Percentiles rank a stretch among this genome's conserved stretches.
Conservation (phyloP, 2,113 vertebrate species). For the Cariama cristata region DNA sequence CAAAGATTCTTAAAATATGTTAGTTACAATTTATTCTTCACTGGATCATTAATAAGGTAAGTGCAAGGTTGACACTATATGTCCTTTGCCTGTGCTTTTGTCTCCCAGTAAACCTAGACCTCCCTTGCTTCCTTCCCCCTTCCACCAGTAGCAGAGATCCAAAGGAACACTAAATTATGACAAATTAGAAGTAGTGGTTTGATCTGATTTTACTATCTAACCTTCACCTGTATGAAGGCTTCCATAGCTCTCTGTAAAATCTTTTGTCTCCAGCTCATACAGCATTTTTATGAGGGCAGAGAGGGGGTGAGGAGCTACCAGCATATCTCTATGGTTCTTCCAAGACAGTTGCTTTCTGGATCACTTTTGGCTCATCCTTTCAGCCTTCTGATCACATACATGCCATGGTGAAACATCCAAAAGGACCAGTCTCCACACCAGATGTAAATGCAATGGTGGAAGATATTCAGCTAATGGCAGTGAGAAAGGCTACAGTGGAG, state of each 20-base stretch:
- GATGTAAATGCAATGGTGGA: not conserved
- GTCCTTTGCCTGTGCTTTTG: not conserved
- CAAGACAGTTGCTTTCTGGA: not conserved
- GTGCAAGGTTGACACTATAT: accelerated
- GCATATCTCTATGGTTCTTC: not conserved
- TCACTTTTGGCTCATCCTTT: not conserved
- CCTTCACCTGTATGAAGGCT: not conserved
- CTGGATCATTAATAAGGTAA: not conserved
- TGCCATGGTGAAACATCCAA: not conserved
- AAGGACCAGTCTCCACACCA: not conserved
- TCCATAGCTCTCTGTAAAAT: not conserved
- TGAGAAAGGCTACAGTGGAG: not conserved
- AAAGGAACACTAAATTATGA: not conserved
- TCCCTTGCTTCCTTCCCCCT: not conserved
- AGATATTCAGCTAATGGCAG: not conserved
- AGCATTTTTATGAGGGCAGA: not conserved
- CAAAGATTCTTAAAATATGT: not conserved
- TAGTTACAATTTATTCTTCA: not conserved
- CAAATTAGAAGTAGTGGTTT: not conserved
- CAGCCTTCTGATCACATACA: not conserved
- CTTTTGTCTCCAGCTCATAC: not conserved
- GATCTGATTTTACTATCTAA: not conserved
- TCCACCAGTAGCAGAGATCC: not conserved
- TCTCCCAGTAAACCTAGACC: not conserved
- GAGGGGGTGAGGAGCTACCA: not conserved